Conservation (phyloP, 1,140 invertebrate genomes). For the Philopotamus ludificatus region DNA sequence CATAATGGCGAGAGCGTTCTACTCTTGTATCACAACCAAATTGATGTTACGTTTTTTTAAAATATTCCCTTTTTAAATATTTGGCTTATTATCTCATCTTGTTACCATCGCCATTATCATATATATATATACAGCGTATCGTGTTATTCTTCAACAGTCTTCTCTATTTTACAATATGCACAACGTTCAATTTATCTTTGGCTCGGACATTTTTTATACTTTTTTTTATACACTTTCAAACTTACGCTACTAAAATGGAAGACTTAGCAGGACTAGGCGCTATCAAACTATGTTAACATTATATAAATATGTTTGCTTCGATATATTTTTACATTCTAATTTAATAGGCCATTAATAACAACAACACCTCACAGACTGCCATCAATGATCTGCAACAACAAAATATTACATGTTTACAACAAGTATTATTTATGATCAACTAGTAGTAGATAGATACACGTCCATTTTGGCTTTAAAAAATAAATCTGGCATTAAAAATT, state of each 20-base stretch:
- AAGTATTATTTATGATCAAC: too few relatives aligned
- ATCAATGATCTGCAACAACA: neutral
- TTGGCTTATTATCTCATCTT: too few relatives aligned
- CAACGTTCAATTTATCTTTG: constrained; percentile 12
- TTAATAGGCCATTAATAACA: constrained; percentile 7
- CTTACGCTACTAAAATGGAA: constrained; percentile 41
- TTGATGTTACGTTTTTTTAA: neutral
- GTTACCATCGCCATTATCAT: neutral
- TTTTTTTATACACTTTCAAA: constrained; percentile 30
- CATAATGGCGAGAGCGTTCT: neutral
- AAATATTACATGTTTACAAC: too few relatives aligned
- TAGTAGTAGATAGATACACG: too few relatives aligned
- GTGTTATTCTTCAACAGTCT: neutral
- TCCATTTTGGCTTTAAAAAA: too few relatives aligned
- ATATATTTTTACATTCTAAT: constrained; percentile 14
- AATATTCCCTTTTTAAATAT: neutral
- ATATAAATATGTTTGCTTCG: constrained; percentile 30
- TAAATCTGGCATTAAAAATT: too few relatives aligned
- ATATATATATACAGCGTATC: neutral
- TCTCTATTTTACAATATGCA: neutral
- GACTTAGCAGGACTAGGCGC: constrained; percentile 40
- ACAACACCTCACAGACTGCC: neutral
- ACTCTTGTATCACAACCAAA: neutral
- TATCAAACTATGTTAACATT: constrained; percentile 20
- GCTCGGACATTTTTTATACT: constrained; percentile 29